Evolutionary conservation across 2,888 invertebrate species (phyloP), one percentile per base, ranked within the genome.

Genomic region (Nemapogon koenigi): DNA sequence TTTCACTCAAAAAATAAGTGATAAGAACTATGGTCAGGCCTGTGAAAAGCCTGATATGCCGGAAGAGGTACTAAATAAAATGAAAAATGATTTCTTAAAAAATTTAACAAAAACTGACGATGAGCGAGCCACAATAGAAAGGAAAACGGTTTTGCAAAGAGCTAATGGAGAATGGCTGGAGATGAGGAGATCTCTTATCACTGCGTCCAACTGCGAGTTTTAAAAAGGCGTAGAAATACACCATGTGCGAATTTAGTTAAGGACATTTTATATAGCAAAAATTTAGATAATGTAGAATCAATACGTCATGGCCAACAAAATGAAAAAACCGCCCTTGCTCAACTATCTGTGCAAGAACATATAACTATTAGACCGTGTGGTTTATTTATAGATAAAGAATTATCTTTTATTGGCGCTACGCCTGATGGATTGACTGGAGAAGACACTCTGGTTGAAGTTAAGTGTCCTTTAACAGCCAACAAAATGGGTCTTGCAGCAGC

Each of bases 81-180:
- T 41, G 30, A 42, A 46, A 41, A 32, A 40, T 29, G 35, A 40
- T 7, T 47, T 46, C 16, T 11, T 47, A 6, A 33, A 43, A 18
- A 45, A 43, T 40, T 43, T 45, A 16, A 32, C 41, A 39, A 28
- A 1, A 2, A 32, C 43, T 13, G 42, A 40, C 10, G 4, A 19
- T 16, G 46, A 49, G 6, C 41, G 39, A 42, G 11, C 39, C 3
- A 8, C 4, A 1, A 41, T 47, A 14, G 44, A 46, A 32, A 30
- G 40, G 37, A 4, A 15, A 6, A 49, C 46, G 1, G 38, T 46
- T 16, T 38, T 43, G 11, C 51, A 50, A 42, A 35, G 46, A 11
- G 45, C 49, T n/a, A 40, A 44, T n/a, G 37, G 40, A 11, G 45
- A 47, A 6, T 50, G 51, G 51, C 4, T 51, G 3, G 45, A 49